A percentile compares a stretch with the other conserved stretches of the same genome.
phyloP scores from a whole-genome alignment of 2,797 vertebrate species.

The Bradypus variegatus region DNA sequence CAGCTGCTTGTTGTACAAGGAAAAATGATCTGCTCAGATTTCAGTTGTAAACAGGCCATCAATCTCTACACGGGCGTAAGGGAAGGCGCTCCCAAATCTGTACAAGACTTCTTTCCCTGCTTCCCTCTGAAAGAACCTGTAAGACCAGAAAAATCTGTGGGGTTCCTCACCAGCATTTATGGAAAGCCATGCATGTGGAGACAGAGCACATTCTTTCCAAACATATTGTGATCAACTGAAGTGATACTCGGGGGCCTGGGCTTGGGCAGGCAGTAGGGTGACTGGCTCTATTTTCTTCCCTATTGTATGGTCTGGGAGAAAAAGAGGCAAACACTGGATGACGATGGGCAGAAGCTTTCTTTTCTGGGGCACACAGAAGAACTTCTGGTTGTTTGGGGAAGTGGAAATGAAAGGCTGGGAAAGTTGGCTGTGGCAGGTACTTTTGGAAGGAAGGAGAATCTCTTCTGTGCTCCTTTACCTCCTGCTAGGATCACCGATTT shows the following conservation, averaged over 20 bases:
- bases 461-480: background rate
- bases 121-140: background rate
- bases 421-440: background rate
- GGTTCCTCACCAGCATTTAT: background rate
- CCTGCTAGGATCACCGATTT: background rate
- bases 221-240: background rate
- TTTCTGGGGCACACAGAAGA: background rate
- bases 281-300: background rate
- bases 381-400: background rate
- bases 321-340: background rate
- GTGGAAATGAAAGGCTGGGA: background rate
- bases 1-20: background rate
- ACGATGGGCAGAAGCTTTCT: background rate
- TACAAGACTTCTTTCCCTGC: background rate
- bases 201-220: constrained; percentile 12
- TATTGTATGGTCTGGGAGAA: background rate
- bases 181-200: background rate
- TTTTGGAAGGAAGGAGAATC: background rate
- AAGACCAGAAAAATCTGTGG: background rate
- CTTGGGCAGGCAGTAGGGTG: background rate
- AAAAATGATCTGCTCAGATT: background rate
- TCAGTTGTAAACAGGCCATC: background rate
- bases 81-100: background rate
- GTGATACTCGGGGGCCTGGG: background rate
- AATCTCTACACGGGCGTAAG: background rate